Conservation (phyloP, 2,797 vertebrate species). For the Psittacula derbiana region DNA sequence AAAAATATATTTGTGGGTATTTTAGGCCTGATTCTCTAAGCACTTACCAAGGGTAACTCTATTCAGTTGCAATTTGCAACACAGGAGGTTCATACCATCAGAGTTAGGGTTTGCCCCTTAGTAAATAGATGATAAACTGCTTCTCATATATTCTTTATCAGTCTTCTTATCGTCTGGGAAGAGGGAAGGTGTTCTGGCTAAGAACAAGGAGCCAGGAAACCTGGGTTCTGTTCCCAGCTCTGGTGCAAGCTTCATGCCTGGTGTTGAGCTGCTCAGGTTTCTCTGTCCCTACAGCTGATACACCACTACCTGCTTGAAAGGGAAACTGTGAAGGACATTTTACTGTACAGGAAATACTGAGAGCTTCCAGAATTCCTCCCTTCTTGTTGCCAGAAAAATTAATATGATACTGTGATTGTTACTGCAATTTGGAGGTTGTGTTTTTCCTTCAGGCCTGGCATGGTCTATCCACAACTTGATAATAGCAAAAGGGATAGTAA, state of each 20-base stretch:
- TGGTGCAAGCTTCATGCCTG: neutral
- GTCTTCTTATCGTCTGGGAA: neutral
- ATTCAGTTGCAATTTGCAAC: neutral
- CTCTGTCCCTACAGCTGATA: neutral
- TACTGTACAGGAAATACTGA: neutral
- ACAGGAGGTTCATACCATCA: neutral
- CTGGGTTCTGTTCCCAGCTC: neutral
- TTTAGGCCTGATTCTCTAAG: neutral
- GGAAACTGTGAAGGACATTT: neutral
- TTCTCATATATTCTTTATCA: neutral
- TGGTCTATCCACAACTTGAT: neutral
- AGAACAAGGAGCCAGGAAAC: conserved; percentile 6
- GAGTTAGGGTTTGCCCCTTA: neutral
- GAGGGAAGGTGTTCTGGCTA: neutral
- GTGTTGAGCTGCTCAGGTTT: neutral
- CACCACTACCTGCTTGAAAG: neutral
- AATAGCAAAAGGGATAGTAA: neutral
- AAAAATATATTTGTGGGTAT: neutral
- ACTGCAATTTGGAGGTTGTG: neutral
- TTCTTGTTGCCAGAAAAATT: neutral
- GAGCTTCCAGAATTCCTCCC: neutral
- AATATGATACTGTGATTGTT: neutral
- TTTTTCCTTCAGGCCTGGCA: neutral
- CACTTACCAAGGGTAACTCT: conserved; percentile 41
- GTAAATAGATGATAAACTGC: neutral